Evolutionary conservation across 2,113 vertebrate species (phyloP).

Genomic region (Machaerirhynchus nigripectus): DNA sequence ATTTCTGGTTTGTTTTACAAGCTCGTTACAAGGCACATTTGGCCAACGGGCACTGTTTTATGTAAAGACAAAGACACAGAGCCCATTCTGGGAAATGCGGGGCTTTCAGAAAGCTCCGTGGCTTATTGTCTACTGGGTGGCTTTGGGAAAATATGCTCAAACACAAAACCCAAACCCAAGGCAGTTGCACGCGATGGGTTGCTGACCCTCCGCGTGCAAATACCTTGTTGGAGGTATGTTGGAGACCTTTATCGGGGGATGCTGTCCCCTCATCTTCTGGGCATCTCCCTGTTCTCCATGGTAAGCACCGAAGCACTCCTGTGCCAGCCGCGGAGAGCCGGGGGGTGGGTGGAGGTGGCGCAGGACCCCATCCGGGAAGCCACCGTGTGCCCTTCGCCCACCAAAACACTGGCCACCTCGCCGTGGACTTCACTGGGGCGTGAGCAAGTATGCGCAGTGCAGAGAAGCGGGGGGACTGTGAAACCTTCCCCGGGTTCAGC

Average conservation of each 20-base stretch:
- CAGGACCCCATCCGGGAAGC: not conserved
- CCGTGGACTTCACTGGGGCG: not conserved
- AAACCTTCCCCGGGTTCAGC: not conserved
- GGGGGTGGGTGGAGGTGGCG: accelerated
- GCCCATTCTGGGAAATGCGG: not conserved
- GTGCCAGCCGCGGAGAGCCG: not conserved
- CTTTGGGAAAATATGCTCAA: not conserved
- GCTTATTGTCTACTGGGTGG: not conserved
- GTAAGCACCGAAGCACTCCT: not conserved
- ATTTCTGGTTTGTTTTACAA: constrained; percentile 53
- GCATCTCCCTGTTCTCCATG: not conserved
- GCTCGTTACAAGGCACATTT: constrained; percentile 41
- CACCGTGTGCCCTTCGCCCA: not conserved
- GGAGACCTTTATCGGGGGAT: not conserved
- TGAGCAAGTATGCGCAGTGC: accelerated
- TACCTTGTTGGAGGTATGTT: not conserved
- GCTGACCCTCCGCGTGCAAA: not conserved
- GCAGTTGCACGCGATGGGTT: not conserved
- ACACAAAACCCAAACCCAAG: not conserved
- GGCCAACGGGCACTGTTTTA: constrained; percentile 39
- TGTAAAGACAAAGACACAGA: constrained; percentile 28
- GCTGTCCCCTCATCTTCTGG: not conserved
- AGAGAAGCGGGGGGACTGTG: not conserved
- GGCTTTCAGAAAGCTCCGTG: not conserved
- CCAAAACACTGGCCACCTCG: not conserved